Percentiles rank a stretch among this genome's conserved stretches.
These are phyloP conservation scores for Hyperopisus bebe DNA, from an alignment of 2,113 vertebrate species.

Conservation along the genomic window DNA sequence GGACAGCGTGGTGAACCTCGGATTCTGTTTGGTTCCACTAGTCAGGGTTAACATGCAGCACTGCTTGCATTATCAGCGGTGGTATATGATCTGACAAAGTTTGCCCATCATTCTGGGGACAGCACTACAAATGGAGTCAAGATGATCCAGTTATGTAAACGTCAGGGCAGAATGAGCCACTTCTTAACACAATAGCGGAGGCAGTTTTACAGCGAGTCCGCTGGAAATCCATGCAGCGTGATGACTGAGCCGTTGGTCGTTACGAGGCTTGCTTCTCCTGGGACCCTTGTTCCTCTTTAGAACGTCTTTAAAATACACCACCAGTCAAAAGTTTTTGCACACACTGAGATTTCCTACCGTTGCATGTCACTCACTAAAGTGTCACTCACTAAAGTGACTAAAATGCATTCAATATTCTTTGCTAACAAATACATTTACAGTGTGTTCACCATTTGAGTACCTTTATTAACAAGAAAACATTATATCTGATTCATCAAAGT, in stretches of 20 bases:
- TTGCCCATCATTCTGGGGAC: not conserved
- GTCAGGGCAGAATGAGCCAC: not conserved
- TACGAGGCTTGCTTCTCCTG: not conserved
- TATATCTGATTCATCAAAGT: too few relatives aligned
- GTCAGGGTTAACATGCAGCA: not conserved
- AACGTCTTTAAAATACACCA: not conserved
- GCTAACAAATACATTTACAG: too few relatives aligned
- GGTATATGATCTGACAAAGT: not conserved
- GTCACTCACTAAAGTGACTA: too few relatives aligned
- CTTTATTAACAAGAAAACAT: too few relatives aligned
- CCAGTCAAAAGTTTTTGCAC: too few relatives aligned
- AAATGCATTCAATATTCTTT: too few relatives aligned
- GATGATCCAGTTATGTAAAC: not conserved
- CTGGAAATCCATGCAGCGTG: not conserved
- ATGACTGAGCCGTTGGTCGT: not conserved
- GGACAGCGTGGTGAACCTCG: not conserved
- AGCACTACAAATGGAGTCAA: not conserved
- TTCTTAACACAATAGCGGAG: not conserved
- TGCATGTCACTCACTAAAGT: too few relatives aligned
- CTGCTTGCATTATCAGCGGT: not conserved
- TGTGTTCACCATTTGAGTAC: too few relatives aligned
- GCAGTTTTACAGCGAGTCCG: not conserved
- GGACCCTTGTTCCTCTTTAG: not conserved
- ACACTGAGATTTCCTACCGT: too few relatives aligned
- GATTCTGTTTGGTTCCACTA: not conserved